Conservation (phyloP, 1,140 invertebrate species). For the Sycobia sp. region DNA sequence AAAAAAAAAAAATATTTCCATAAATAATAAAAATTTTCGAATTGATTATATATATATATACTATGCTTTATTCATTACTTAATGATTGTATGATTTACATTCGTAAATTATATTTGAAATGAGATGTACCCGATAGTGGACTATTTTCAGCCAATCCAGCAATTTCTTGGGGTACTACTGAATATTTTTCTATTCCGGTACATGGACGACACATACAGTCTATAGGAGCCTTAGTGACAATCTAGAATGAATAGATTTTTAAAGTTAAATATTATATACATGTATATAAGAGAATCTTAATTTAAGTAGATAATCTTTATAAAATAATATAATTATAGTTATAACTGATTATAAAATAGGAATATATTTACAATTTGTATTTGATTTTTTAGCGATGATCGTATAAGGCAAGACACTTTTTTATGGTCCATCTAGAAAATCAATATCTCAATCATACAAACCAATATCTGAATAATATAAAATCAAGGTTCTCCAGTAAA, state of each 20-base stretch:
- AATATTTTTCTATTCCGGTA: slow-evolving; percentile 83
- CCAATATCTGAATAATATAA: no score
- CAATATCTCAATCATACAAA: no score
- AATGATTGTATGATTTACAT: neutral
- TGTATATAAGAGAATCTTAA: neutral
- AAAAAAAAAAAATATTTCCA: no score
- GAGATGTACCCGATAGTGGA: slow-evolving; percentile 68
- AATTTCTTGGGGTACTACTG: slow-evolving; percentile 88
- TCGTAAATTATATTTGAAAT: slow-evolving; percentile 59
- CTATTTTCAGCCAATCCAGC: slow-evolving; percentile 84
- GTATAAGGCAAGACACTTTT: no score
- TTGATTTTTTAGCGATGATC: no score
- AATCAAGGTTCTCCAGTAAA: no score
- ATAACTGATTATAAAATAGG: neutral
- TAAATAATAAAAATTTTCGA: no score
- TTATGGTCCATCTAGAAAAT: no score
- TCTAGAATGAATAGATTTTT: slow-evolving; percentile 60
- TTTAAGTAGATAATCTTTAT: neutral
- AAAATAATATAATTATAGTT: neutral
- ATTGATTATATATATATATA: no score
- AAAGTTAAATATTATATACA: neutral
- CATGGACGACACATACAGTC: slow-evolving; percentile 95
- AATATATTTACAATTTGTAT: neutral
- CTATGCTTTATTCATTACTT: no score
- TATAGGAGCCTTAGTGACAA: slow-evolving; percentile 86